phyloP scores from a whole-genome alignment of 2,797 vertebrate genomes.

The Enteromius radiatus region DNA sequence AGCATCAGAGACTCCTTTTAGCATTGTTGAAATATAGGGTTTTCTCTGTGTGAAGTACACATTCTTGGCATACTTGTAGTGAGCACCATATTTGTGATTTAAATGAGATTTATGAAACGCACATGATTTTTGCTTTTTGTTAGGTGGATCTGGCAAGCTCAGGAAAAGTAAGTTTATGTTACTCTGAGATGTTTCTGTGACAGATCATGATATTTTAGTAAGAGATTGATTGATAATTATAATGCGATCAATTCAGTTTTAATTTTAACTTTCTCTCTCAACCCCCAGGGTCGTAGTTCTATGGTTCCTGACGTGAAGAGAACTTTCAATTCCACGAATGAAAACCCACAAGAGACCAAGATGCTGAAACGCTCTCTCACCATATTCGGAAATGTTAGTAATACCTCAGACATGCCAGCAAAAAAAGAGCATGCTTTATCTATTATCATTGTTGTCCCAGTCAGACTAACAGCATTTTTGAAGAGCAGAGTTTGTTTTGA shows the following conservation, averaged over 20 bases:
- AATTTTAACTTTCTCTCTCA: background rate
- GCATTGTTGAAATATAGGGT: constrained; percentile 3
- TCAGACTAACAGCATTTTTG: constrained; percentile 21
- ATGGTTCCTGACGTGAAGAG: constrained; percentile 54
- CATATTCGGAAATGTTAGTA: constrained; percentile 67
- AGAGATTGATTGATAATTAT: background rate
- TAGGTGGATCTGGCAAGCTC: constrained; percentile 66
- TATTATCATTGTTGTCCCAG: constrained; percentile 25
- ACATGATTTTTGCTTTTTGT: constrained; percentile 32
- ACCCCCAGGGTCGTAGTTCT: constrained; percentile 23
- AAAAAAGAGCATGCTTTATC: constrained; percentile 14
- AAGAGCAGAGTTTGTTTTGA: constrained; percentile 33
- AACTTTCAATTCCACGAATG: constrained; percentile 53
- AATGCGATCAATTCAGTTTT: background rate
- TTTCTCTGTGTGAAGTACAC: constrained; percentile 1
- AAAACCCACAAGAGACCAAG: constrained; percentile 64
- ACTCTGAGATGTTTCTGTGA: background rate
- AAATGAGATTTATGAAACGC: background rate
- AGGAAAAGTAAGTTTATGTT: constrained; percentile 59
- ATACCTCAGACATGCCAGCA: constrained; percentile 34
- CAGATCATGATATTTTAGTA: background rate
- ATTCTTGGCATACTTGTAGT: constrained; percentile 6
- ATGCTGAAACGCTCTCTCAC: constrained; percentile 67
- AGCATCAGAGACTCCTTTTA: constrained; percentile 23
- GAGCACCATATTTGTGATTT: constrained; percentile 6